These are phyloP conservation scores for Echinarachnius parma DNA, from an alignment of 53 echinoderm and acorn worm species.

Conservation along the genomic window DNA sequence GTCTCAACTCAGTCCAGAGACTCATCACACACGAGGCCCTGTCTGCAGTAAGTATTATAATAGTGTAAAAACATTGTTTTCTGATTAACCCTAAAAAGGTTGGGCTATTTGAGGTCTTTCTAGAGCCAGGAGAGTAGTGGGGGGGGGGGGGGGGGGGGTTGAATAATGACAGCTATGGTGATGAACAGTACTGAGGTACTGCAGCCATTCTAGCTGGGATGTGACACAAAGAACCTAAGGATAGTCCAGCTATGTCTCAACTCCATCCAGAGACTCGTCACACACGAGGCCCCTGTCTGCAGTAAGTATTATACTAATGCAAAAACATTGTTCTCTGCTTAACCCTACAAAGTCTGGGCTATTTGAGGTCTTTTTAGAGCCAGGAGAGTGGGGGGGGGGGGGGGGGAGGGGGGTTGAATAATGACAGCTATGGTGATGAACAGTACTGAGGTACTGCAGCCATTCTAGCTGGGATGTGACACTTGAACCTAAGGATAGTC, in stretches of 20 bases:
- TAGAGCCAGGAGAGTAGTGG: too few species aligned
- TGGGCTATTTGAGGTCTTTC: too few species aligned
- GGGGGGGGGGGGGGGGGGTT: too few species aligned
- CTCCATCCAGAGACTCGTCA: slow-evolving; percentile 73
- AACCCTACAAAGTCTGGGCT: too few species aligned
- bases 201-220: slow-evolving; percentile 81
- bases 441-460: slow-evolving; percentile 80
- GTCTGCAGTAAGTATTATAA: slow-evolving; percentile 78
- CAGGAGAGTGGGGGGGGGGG: too few species aligned
- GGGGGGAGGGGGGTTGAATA: too few species aligned
- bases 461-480: slow-evolving; percentile 84
- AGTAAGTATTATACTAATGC: too few species aligned
- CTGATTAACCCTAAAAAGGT: too few species aligned
- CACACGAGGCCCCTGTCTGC: slow-evolving; percentile 73
- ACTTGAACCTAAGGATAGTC: slow-evolving; percentile 78
- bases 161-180: slow-evolving; percentile 80
- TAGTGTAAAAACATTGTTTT: neutral
- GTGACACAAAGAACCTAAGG: slow-evolving; percentile 83
- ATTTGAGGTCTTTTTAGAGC: too few species aligned
- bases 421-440: slow-evolving; percentile 79
- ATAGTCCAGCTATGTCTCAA: slow-evolving; percentile 77
- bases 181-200: slow-evolving; percentile 80
- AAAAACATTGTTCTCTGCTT: neutral
- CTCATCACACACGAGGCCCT: slow-evolving; percentile 79
- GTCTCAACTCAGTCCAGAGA: slow-evolving; percentile 68